Evolutionary conservation across 2,113 vertebrate species (phyloP).

Genomic region (Axis porcinus): DNA sequence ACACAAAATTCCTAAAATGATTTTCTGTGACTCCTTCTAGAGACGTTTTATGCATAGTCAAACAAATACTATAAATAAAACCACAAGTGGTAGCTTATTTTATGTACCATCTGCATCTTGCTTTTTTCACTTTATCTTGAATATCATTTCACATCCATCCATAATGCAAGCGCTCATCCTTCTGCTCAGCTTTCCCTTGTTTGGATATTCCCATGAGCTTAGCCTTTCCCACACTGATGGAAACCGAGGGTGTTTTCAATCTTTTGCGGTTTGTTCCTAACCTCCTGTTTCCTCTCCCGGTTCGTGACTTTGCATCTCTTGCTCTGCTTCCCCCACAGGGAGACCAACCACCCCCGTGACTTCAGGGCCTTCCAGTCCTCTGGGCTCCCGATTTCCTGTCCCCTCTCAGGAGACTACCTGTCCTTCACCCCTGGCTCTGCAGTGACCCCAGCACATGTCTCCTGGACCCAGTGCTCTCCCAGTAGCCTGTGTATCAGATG

Average conservation of each 20-base stretch:
- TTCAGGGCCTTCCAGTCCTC: not conserved
- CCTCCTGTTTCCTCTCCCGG: not conserved
- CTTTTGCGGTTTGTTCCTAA: not conserved
- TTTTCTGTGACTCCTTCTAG: not conserved
- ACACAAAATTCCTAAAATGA: not conserved
- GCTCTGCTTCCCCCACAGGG: not conserved
- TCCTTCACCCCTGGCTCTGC: not conserved
- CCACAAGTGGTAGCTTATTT: not conserved
- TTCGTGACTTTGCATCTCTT: not conserved
- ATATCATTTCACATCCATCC: not conserved
- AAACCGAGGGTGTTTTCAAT: not conserved
- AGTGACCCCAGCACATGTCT: not conserved
- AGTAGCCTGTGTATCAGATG: not conserved
- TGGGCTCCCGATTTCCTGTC: not conserved
- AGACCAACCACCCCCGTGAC: not conserved
- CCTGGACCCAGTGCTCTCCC: not conserved
- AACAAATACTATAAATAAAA: not conserved
- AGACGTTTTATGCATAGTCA: not conserved
- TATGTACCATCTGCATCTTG: not conserved
- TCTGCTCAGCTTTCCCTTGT: not conserved
- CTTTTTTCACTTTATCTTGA: not conserved
- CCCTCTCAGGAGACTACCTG: not conserved
- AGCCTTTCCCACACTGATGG: not conserved
- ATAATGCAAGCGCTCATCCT: not conserved
- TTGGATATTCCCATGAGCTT: rapidly evolving